Evolutionary conservation across 2,797 vertebrate genomes (phyloP).

Genomic region (Sardinella longiceps): DNA sequence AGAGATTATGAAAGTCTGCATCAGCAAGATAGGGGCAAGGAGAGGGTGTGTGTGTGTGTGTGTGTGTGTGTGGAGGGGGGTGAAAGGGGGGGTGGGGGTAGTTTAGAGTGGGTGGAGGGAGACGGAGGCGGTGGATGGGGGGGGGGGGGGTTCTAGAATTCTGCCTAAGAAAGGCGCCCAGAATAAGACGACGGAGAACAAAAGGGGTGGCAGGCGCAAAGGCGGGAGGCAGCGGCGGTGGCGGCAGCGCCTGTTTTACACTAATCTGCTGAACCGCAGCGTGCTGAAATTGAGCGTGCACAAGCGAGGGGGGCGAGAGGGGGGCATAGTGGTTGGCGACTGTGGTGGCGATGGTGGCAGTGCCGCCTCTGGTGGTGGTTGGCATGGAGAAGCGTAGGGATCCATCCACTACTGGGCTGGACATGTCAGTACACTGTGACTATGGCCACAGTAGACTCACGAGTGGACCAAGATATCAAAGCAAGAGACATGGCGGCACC

Average conservation of each 20-base stretch:
- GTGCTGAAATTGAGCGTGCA: constrained; percentile 63
- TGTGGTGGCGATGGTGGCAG: constrained; percentile 45
- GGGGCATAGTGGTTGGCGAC: constrained; percentile 34
- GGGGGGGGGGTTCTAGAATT: constrained; percentile 48
- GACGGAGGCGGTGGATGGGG: neutral
- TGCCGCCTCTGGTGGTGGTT: neutral
- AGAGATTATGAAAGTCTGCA: constrained; percentile 79
- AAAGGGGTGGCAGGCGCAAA: constrained; percentile 65
- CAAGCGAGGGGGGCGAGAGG: neutral
- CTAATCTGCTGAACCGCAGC: constrained; percentile 72
- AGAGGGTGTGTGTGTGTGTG: constrained; percentile 43
- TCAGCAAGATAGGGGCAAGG: constrained; percentile 73
- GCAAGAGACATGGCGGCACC: neutral
- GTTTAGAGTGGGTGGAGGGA: constrained; percentile 28
- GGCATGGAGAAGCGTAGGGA: neutral
- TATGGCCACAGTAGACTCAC: neutral
- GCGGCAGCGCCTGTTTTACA: constrained; percentile 69
- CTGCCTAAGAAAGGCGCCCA: constrained; percentile 66
- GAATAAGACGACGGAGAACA: constrained; percentile 71
- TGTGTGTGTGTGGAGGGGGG: constrained; percentile 25
- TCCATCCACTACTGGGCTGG: neutral
- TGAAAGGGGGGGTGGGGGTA: neutral
- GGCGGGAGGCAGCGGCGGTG: constrained; percentile 50
- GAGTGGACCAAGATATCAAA: neutral
- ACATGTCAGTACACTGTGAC: neutral